Percentiles rank a stretch among this genome's conserved stretches.
Conservation (phyloP, 2,888 invertebrate species). For the Desoria tigrina region DNA sequence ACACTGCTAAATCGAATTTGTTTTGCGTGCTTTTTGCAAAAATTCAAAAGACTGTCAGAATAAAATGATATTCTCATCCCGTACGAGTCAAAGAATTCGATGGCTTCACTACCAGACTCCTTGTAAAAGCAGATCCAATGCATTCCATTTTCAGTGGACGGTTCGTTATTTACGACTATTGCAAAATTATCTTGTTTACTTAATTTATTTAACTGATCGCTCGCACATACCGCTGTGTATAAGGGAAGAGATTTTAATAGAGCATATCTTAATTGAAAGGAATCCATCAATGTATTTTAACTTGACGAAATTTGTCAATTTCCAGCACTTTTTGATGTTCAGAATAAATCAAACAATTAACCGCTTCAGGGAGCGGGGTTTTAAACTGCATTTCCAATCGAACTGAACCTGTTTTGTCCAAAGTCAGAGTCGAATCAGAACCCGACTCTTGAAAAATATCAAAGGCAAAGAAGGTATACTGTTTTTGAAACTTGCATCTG, state of each 20-base stretch:
- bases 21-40: neutral
- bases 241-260: neutral
- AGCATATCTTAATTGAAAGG: slow-evolving; percentile 22
- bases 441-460: slow-evolving; percentile 24
- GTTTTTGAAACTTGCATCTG: slow-evolving; percentile 1
- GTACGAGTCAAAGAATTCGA: slow-evolving; percentile 30
- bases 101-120: neutral
- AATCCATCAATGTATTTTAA: slow-evolving; percentile 25
- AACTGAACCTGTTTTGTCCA: slow-evolving; percentile 32
- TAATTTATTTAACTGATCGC: slow-evolving; percentile 12
- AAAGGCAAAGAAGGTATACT: slow-evolving; percentile 31
- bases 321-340: slow-evolving; percentile 33
- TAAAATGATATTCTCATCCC: slow-evolving; percentile 19
- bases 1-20: neutral
- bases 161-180: slow-evolving; percentile 18
- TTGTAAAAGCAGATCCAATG: slow-evolving; percentile 25
- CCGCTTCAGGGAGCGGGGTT: slow-evolving; percentile 23
- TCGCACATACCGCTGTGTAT: slow-evolving; percentile 18
- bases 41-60: neutral
- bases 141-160: slow-evolving; percentile 3
- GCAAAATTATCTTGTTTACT: neutral
- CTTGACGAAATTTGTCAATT: slow-evolving; percentile 33
- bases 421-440: slow-evolving; percentile 20
- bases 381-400: slow-evolving; percentile 33
- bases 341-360: slow-evolving; percentile 33